phyloP scores from a whole-genome alignment of 2,888 invertebrate species.

The Lycaena phlaeas region DNA sequence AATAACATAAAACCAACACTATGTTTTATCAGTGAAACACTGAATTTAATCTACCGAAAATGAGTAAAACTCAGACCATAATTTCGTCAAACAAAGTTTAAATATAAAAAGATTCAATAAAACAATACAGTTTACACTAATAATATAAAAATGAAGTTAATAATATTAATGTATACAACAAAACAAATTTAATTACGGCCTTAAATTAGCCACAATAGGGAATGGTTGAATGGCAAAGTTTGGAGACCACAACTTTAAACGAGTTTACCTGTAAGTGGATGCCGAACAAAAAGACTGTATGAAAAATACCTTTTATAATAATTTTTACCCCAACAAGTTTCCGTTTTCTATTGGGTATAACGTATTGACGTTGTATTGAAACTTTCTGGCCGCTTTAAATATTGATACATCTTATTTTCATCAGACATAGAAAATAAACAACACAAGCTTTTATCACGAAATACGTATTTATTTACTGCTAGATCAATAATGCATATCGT shows the following conservation, averaged over 20 bases:
- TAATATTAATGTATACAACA: slow-evolving; percentile 21
- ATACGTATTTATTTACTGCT: too few relatives aligned
- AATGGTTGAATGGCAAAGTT: slow-evolving; percentile 55
- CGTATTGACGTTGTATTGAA: slow-evolving; percentile 6
- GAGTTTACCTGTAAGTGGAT: slow-evolving; percentile 37
- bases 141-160: not conserved
- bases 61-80: too few relatives aligned
- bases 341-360: slow-evolving; percentile 5
- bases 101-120: too few relatives aligned
- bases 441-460: not conserved
- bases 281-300: slow-evolving; percentile 40
- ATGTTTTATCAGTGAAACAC: too few relatives aligned
- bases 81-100: too few relatives aligned
- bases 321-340: slow-evolving; percentile 9
- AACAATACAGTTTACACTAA: too few relatives aligned
- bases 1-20: too few relatives aligned
- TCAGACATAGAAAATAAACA: slow-evolving; percentile 5
- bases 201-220: slow-evolving; percentile 65
- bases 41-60: too few relatives aligned
- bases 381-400: slow-evolving; percentile 4
- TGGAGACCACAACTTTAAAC: slow-evolving; percentile 50
- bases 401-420: slow-evolving; percentile 1
- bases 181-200: slow-evolving; percentile 67
- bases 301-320: slow-evolving; percentile 30
- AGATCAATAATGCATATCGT: too few relatives aligned